phyloP scores from a whole-genome alignment of 1,140 invertebrate species.

The Diabrotica virgifera region DNA sequence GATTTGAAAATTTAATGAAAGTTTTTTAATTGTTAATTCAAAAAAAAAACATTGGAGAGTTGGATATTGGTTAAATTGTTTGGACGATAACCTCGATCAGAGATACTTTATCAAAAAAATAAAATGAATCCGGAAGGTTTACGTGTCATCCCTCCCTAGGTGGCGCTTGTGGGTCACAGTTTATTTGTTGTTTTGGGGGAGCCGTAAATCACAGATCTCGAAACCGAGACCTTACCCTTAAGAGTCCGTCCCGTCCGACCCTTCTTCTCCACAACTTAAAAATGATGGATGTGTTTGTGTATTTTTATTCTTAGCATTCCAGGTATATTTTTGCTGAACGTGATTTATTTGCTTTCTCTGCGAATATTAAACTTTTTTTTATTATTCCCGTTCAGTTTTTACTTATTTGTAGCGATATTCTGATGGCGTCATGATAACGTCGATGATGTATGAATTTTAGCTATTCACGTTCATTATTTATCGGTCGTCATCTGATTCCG shows the following conservation, averaged over 20 bases:
- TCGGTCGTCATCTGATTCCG: not conserved
- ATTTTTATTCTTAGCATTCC: slow-evolving; percentile 31
- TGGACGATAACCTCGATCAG: too few species aligned
- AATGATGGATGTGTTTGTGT: slow-evolving; percentile 41
- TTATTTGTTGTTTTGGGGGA: slow-evolving; percentile 22
- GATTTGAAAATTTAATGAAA: too few species aligned
- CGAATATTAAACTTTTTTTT: slow-evolving; percentile 31
- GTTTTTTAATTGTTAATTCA: too few species aligned
- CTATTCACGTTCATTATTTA: slow-evolving; percentile 1
- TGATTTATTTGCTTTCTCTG: slow-evolving; percentile 31
- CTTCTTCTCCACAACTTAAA: slow-evolving; percentile 25
- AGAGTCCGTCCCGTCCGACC: slow-evolving; percentile 35
- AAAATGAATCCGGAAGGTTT: too few species aligned
- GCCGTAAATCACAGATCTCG: slow-evolving; percentile 27
- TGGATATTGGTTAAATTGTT: too few species aligned
- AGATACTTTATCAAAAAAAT: too few species aligned
- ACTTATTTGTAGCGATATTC: not conserved
- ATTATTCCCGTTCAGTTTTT: slow-evolving; percentile 15
- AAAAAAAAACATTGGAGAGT: too few species aligned
- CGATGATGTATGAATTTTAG: slow-evolving; percentile 2
- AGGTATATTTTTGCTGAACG: slow-evolving; percentile 28
- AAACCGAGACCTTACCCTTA: slow-evolving; percentile 21
- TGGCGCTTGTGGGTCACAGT: slow-evolving; percentile 2
- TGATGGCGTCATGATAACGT: slow-evolving; percentile 1
- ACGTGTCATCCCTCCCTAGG: not conserved